A percentile compares a stretch with the other conserved stretches of the same genome.
Conservation (phyloP, 2,797 vertebrate genomes). For the Sebastes steindachneri region DNA sequence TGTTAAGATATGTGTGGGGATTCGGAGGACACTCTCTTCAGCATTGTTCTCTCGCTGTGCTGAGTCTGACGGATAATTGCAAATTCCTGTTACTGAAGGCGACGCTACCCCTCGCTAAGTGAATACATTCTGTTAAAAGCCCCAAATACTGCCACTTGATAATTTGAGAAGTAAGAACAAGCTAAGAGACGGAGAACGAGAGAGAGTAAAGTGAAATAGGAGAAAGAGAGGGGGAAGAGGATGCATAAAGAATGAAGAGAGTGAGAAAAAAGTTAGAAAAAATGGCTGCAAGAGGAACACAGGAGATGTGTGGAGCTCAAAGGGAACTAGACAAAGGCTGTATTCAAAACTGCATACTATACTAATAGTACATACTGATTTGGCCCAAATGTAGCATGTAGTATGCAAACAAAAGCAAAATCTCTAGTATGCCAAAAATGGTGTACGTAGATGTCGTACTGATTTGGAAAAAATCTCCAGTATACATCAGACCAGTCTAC, state of each 20-base stretch:
- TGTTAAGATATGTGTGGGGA: constrained; percentile 45
- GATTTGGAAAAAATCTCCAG: no score
- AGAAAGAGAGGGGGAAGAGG: neutral
- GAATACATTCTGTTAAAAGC: constrained; percentile 62
- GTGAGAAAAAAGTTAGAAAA: neutral
- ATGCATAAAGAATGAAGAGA: neutral
- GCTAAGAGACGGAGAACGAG: neutral
- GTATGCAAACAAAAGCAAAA: no score
- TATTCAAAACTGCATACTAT: no score
- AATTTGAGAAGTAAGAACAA: constrained; percentile 39
- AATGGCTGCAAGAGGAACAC: neutral
- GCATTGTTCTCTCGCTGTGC: constrained; percentile 32
- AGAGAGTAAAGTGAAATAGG: neutral
- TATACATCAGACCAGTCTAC: no score
- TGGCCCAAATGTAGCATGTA: no score
- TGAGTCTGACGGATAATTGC: constrained; percentile 59
- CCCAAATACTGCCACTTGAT: constrained; percentile 43
- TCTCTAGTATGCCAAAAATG: no score
- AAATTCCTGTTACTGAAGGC: constrained; percentile 59
- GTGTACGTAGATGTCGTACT: no score
- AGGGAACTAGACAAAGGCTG: neutral
- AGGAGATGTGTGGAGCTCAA: neutral
- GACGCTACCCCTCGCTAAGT: constrained; percentile 42
- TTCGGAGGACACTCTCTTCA: constrained; percentile 29
- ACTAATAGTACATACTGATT: no score